These are phyloP conservation scores for Penaeus japonicus DNA, from an alignment of 1,140 invertebrate genomes.

Conservation along the genomic window DNA sequence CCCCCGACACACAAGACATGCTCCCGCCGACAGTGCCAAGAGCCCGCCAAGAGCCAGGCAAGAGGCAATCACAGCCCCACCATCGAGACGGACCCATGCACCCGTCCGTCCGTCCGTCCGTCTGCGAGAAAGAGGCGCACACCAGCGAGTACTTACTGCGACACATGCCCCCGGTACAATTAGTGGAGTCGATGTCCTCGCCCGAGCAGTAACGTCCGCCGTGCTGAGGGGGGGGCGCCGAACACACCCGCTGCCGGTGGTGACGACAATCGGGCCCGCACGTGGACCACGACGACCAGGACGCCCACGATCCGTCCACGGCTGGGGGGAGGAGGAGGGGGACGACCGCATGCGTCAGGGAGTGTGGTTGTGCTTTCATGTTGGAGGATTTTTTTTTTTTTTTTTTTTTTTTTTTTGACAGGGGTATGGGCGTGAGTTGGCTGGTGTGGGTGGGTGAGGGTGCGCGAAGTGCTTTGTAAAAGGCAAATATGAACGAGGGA, in stretches of 20 bases:
- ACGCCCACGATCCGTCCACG: constrained; percentile 64
- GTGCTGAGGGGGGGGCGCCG: constrained; percentile 63
- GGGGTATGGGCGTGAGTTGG: background rate
- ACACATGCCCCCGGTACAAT: constrained; percentile 43
- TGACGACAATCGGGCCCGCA: constrained; percentile 69
- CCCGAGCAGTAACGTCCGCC: constrained; percentile 64
- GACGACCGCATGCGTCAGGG: background rate
- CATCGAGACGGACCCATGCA: too few relatives aligned
- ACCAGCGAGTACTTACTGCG: constrained; percentile 23
- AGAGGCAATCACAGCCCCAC: too few relatives aligned
- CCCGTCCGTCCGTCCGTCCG: too few relatives aligned
- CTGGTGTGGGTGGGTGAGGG: background rate
- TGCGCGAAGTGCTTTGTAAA: background rate
- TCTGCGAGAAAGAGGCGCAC: background rate
- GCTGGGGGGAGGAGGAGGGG: constrained; percentile 1
- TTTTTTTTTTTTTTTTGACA: background rate
- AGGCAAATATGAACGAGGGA: background rate
- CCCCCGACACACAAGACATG: too few relatives aligned
- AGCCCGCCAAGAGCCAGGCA: too few relatives aligned
- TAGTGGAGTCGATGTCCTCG: constrained; percentile 59
- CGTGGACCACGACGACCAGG: constrained; percentile 65
- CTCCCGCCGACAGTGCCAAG: too few relatives aligned
- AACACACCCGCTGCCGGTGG: constrained; percentile 62
- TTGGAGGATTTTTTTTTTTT: background rate
- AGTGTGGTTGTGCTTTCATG: background rate